Base-by-base conservation (phyloP, 2,888 invertebrate species). In the Caenorhabditis sinica region DNA sequence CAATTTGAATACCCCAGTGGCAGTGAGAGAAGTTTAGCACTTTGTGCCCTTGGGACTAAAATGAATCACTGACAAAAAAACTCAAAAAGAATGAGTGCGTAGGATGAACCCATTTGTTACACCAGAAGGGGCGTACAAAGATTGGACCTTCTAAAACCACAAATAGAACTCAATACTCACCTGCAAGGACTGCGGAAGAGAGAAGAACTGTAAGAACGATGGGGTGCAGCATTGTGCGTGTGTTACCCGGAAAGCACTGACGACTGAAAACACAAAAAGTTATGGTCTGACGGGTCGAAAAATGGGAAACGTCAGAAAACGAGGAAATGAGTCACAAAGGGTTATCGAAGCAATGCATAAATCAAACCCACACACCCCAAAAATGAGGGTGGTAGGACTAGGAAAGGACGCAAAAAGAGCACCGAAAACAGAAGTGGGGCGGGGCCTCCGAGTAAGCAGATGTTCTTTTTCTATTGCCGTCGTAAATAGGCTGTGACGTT, bases 241-340 rank as follows among this genome's bases (percentile, higher is more conserved):
- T 80, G 84, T 80, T 84, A 84, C 84, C 84, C 84, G 80, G 71
- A 72, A 74, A 84, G 80, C 84, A 80, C 84, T 73, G 77, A 83
- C 73, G 75, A 79, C 79, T 83, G 83, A 49, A 83, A 83, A 56
- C 9, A 56, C 11, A n/a, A 36, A 28, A 28, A 25, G 45, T 43
- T 25, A n/a, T 36, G 20, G 33, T 66, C 36, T 40, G n/a, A 36
- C n/a, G 45, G 63, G 36, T 20, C 53, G 40, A 15, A n/a, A 36
- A 43, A 30, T 11, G 25, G 6, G 11, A 11, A 33, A 61, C 17
- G 65, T 25, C 53, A 60, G 23, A 13, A 36, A 36, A 65, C 15
- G 43, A 20, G 13, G 40, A 43, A 51, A 28, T 66, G 80, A 66
- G 73, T 72, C 72, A 72, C 61, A 58, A 56, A 56, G 43, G 56